phyloP scores from a whole-genome alignment of 2,113 vertebrate species.

The Boleophthalmus pectinirostris region DNA sequence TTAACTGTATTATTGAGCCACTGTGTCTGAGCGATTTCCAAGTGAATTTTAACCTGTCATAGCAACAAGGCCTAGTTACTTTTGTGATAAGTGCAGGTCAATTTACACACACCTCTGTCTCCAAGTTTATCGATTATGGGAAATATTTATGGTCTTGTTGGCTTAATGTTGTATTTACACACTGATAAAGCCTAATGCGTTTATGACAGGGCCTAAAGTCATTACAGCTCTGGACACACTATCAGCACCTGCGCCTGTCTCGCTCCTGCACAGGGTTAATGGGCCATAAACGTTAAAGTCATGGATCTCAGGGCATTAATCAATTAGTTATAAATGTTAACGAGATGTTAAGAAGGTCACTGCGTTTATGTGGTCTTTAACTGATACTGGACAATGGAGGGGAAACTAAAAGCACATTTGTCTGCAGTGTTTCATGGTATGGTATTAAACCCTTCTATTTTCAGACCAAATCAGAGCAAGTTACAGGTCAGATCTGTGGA shows the following conservation, averaged over 20 bases:
- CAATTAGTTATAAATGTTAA: not conserved
- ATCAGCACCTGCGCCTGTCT: conserved; percentile 38
- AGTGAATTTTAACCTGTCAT: too few relatives aligned
- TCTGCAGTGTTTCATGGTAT: too few relatives aligned
- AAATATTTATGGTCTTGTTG: conserved; percentile 62
- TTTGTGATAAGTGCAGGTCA: conserved; percentile 16
- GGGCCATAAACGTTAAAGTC: conserved; percentile 14
- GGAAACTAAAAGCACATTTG: too few relatives aligned
- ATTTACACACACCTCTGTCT: conserved; percentile 38
- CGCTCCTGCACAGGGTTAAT: conserved; percentile 9
- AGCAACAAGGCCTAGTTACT: too few relatives aligned
- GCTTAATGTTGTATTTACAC: conserved; percentile 65
- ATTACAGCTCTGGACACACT: conserved; percentile 58
- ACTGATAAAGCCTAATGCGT: conserved; percentile 68
- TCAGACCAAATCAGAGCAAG: too few relatives aligned
- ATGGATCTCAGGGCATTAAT: conserved; percentile 12
- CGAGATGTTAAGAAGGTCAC: not conserved
- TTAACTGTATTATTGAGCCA: too few relatives aligned
- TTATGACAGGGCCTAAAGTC: conserved; percentile 63
- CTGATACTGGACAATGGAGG: too few relatives aligned
- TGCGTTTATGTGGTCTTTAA: too few relatives aligned
- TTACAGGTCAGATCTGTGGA: too few relatives aligned
- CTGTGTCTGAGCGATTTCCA: too few relatives aligned
- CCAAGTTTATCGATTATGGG: conserved; percentile 67
- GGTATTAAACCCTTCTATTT: too few relatives aligned